Percentiles rank a stretch among this genome's conserved stretches.
These are phyloP conservation scores for Pediacus dermestoides DNA, from an alignment of 2,888 invertebrate genomes.

Conservation along the genomic window DNA sequence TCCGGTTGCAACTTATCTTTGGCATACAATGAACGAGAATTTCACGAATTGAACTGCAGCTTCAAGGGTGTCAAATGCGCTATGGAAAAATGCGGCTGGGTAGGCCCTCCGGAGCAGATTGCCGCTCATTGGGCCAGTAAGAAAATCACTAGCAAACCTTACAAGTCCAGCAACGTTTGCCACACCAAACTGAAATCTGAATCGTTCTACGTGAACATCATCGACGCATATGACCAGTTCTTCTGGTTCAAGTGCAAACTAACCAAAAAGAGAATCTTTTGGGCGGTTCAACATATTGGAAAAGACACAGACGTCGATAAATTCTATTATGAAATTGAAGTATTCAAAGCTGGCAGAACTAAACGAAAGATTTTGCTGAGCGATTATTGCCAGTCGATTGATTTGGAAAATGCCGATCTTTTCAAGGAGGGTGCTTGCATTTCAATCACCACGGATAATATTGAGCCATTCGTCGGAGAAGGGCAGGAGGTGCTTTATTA, in stretches of 20 bases:
- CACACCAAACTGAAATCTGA: conserved; percentile 31
- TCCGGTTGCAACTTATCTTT: conserved; percentile 26
- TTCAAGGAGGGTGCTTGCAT: conserved; percentile 25
- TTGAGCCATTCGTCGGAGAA: conserved; percentile 23
- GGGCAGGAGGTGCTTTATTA: conserved; percentile 29
- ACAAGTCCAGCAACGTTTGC: conserved; percentile 25
- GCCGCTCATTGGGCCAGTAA: conserved; percentile 30
- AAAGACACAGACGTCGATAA: conserved; percentile 21
- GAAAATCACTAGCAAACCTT: conserved; percentile 27
- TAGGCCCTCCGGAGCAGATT: conserved; percentile 25
- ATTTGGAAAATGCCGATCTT: conserved; percentile 23
- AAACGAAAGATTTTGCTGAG: conserved; percentile 24
- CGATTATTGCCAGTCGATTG: conserved; percentile 30
- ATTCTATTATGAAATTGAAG: conserved; percentile 31
- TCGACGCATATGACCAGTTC: conserved; percentile 26
- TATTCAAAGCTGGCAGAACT: conserved; percentile 25
- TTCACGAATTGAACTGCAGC: conserved; percentile 26
- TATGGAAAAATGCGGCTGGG: conserved; percentile 29
- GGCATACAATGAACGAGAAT: conserved; percentile 24
- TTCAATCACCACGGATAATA: conserved; percentile 19
- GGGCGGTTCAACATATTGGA: conserved; percentile 31
- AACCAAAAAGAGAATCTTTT: conserved; percentile 24
- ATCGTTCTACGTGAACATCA: conserved; percentile 28
- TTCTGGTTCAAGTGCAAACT: conserved; percentile 35
- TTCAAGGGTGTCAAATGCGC: conserved; percentile 28